phyloP scores from a whole-genome alignment of 2,113 vertebrate species.

The Lucifuga dentata region DNA sequence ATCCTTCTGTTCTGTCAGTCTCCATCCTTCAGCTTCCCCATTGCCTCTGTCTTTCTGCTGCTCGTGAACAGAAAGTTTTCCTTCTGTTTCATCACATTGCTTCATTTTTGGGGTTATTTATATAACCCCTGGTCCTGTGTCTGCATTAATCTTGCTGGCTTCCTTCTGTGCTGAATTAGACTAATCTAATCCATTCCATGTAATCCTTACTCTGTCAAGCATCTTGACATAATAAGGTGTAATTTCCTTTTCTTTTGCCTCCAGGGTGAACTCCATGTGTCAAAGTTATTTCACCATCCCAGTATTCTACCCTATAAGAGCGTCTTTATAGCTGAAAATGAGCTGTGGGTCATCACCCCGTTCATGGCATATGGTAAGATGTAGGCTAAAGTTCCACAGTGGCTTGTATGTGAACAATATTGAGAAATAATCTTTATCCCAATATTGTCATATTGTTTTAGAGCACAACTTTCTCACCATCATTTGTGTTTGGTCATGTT shows the following conservation, averaged over 20 bases:
- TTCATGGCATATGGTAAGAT: slow-evolving; percentile 97
- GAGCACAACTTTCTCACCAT: background rate
- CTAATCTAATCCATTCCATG: background rate
- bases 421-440: background rate
- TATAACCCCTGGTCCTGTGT: background rate
- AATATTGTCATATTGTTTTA: background rate
- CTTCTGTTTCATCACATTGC: slow-evolving; percentile 3
- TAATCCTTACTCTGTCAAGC: background rate
- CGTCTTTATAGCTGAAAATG: slow-evolving; percentile 94
- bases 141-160: background rate
- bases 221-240: background rate
- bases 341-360: slow-evolving; percentile 96
- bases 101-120: background rate
- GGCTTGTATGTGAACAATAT: background rate
- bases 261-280: slow-evolving; percentile 94
- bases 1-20: background rate
- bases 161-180: background rate
- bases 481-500: slow-evolving; percentile 1
- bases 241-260: slow-evolving; percentile 1
- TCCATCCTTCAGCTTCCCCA: background rate
- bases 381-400: background rate
- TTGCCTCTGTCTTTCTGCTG: background rate
- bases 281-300: slow-evolving; percentile 94
- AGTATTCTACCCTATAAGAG: slow-evolving; percentile 96
- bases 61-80: background rate